These are phyloP conservation scores for Rhea pennata DNA, from an alignment of 2,113 vertebrate species.

Conservation along the genomic window DNA sequence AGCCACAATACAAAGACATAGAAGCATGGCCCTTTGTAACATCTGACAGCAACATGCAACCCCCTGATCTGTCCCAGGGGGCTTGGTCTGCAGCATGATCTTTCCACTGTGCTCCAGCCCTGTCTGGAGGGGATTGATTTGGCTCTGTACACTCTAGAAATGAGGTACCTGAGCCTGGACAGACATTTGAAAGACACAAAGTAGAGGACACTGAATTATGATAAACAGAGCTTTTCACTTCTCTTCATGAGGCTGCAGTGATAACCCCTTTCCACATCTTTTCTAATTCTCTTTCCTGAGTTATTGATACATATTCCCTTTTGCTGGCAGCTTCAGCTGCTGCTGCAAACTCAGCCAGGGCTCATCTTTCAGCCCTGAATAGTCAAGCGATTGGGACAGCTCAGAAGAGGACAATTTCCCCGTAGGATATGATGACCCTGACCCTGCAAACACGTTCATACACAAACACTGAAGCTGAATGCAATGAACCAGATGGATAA, in stretches of 20 bases:
- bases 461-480: not conserved
- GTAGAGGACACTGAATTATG: not conserved
- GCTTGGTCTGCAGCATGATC: not conserved
- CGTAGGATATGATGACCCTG: not conserved
- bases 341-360: slow-evolving; percentile 21
- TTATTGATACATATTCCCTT: slow-evolving; percentile 16
- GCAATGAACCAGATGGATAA: not conserved
- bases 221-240: not conserved
- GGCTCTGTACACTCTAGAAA: not conserved
- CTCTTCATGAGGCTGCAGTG: not conserved
- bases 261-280: not conserved
- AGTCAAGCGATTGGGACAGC: slow-evolving; percentile 22
- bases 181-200: not conserved
- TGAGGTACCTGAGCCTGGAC: slow-evolving; percentile 1
- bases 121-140: not conserved
- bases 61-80: not conserved
- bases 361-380: slow-evolving; percentile 10
- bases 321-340: not conserved
- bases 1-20: not conserved
- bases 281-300: slow-evolving; percentile 1
- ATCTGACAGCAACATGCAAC: not conserved
- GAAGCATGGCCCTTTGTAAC: not conserved
- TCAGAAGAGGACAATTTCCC: slow-evolving; percentile 25
- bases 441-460: not conserved
- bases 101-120: not conserved